Percentiles rank a stretch among this genome's conserved stretches.
These are phyloP conservation scores for Melitaea athalia DNA, from an alignment of 2,888 invertebrate species.

Conservation along the genomic window DNA sequence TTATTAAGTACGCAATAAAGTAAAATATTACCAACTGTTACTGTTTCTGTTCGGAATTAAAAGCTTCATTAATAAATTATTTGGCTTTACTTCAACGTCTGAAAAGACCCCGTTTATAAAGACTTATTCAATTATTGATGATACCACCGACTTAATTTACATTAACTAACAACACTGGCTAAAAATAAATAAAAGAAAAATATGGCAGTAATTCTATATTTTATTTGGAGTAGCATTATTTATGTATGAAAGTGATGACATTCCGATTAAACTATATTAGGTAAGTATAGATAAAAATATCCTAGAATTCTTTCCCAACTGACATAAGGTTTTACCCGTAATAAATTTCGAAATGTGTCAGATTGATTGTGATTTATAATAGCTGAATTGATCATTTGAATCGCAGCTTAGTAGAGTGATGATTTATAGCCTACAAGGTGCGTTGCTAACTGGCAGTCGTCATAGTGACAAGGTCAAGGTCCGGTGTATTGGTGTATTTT, in stretches of 20 bases:
- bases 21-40: conserved; percentile 2
- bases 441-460: too few species aligned
- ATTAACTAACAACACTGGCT: neutral
- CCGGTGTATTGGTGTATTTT: too few species aligned
- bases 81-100: conserved; percentile 23
- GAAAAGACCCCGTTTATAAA: conserved; percentile 8
- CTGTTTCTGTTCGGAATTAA: neutral
- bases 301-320: too few species aligned
- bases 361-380: too few species aligned
- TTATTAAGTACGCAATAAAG: neutral
- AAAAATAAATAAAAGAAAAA: neutral
- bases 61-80: conserved; percentile 26
- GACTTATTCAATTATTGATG: conserved; percentile 10
- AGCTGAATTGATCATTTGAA: neutral
- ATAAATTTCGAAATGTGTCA: too few species aligned
- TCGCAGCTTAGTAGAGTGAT: too few species aligned
- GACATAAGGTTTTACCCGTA: too few species aligned
- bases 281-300: too few species aligned
- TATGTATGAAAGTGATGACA: neutral
- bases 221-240: too few species aligned
- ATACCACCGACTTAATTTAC: conserved; percentile 1
- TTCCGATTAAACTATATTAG: neutral
- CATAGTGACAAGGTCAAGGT: too few species aligned
- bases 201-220: too few species aligned
- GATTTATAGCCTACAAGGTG: too few species aligned